These are phyloP conservation scores for Bombus huntii DNA, from an alignment of 1,140 invertebrate genomes.

Conservation along the genomic window DNA sequence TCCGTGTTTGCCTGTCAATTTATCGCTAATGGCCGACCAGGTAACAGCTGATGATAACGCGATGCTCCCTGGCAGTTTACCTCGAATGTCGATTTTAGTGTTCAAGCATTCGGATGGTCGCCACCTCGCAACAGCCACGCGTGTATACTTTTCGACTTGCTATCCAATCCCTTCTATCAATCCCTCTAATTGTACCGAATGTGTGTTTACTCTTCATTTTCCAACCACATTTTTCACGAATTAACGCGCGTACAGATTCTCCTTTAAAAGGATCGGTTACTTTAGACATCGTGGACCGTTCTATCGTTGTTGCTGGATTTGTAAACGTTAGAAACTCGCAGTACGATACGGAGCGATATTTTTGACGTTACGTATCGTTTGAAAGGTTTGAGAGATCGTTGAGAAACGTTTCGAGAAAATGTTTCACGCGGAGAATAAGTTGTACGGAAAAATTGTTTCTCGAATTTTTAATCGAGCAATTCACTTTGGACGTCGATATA, in stretches of 20 bases:
- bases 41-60: slow-evolving; percentile 73
- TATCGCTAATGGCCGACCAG: slow-evolving; percentile 70
- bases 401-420: too few relatives aligned
- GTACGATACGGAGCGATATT: too few relatives aligned
- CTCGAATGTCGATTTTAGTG: slow-evolving; percentile 69
- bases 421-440: too few relatives aligned
- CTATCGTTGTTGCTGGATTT: accelerated
- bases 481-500: not conserved
- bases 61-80: slow-evolving; percentile 72
- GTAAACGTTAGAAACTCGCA: too few relatives aligned
- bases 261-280: too few relatives aligned
- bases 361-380: too few relatives aligned
- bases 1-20: slow-evolving; percentile 74
- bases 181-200: not conserved
- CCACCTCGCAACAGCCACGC: slow-evolving; percentile 11
- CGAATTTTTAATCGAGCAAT: not conserved
- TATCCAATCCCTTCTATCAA: slow-evolving; percentile 4
- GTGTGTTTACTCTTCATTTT: not conserved
- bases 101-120: slow-evolving; percentile 58
- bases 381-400: too few relatives aligned
- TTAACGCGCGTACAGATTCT: too few relatives aligned
- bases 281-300: too few relatives aligned
- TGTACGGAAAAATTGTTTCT: too few relatives aligned
- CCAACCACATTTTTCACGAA: not conserved
- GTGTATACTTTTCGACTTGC: slow-evolving; percentile 18